These are phyloP conservation scores for Macrosiphum euphorbiae DNA, from an alignment of 2,888 invertebrate genomes.

Conservation along the genomic window DNA sequence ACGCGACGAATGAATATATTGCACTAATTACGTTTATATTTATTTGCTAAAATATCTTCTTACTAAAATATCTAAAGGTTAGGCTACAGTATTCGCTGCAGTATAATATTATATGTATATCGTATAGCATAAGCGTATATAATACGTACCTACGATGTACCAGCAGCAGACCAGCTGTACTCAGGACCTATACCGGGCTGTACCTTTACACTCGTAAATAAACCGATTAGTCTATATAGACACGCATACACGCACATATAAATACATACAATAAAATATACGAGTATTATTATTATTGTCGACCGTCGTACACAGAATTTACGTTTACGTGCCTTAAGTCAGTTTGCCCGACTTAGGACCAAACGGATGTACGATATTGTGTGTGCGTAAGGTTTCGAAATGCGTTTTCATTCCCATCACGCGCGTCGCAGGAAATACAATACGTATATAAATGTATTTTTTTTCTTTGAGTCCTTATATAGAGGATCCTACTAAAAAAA, in stretches of 20 bases:
- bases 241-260: background rate
- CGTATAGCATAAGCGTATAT: background rate
- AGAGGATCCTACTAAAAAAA: background rate
- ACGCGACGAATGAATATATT: background rate
- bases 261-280: background rate
- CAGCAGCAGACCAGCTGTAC: too few species aligned
- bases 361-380: slow-evolving; percentile 51
- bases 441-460: slow-evolving; percentile 3
- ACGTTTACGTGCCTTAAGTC: slow-evolving; percentile 37
- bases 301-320: background rate
- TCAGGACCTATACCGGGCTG: too few species aligned
- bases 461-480: slow-evolving; percentile 38
- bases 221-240: slow-evolving; percentile 33
- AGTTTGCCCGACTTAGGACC: slow-evolving; percentile 41
- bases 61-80: background rate
- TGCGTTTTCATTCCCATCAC: slow-evolving; percentile 57
- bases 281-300: background rate
- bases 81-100: background rate
- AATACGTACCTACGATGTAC: too few species aligned
- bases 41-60: background rate
- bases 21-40: background rate
- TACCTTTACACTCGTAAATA: background rate
- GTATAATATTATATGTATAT: background rate
- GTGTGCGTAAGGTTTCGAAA: slow-evolving; percentile 23
- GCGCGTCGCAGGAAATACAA: slow-evolving; percentile 53